Evolutionary conservation across 2,797 vertebrate genomes (phyloP).

Genomic region (Melanotaenia boesemani): DNA sequence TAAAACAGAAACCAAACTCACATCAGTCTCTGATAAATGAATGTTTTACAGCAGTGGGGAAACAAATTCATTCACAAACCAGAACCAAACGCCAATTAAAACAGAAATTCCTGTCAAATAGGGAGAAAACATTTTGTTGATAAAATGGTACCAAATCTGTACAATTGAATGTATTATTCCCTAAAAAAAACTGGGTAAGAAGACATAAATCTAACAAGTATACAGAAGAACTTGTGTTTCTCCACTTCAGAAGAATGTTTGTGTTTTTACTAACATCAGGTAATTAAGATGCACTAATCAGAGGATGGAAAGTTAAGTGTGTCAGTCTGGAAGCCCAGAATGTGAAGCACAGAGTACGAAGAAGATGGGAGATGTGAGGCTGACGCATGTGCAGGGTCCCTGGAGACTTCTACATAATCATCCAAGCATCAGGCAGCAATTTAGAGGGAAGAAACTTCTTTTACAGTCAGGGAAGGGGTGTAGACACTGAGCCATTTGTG

Average conservation of each 20-base stretch:
- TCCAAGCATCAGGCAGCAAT: constrained; percentile 75
- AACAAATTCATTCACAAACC: constrained; percentile 38
- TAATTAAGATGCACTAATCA: constrained; percentile 49
- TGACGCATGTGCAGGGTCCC: constrained; percentile 49
- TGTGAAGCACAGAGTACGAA: constrained; percentile 34
- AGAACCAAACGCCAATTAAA: constrained; percentile 52
- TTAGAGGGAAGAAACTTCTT: constrained; percentile 66
- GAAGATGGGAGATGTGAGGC: constrained; percentile 49
- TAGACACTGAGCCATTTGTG: constrained; percentile 63
- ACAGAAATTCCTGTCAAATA: constrained; percentile 32
- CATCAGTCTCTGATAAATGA: constrained; percentile 46
- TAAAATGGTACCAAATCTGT: not conserved
- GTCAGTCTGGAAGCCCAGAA: constrained; percentile 26
- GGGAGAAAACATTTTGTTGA: constrained; percentile 37
- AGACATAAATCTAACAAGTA: not conserved
- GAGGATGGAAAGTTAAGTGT: constrained; percentile 35
- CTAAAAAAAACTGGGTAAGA: not conserved
- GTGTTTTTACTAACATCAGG: constrained; percentile 44
- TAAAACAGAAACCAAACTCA: constrained; percentile 35
- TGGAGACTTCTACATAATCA: constrained; percentile 64
- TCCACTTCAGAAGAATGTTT: constrained; percentile 35
- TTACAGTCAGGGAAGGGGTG: constrained; percentile 50
- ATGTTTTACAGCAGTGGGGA: constrained; percentile 57
- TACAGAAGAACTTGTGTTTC: constrained; percentile 3
- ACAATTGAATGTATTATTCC: too few relatives aligned